Base-by-base conservation (phyloP, 2,888 invertebrate genomes). In the Gasteruption jaculator region DNA sequence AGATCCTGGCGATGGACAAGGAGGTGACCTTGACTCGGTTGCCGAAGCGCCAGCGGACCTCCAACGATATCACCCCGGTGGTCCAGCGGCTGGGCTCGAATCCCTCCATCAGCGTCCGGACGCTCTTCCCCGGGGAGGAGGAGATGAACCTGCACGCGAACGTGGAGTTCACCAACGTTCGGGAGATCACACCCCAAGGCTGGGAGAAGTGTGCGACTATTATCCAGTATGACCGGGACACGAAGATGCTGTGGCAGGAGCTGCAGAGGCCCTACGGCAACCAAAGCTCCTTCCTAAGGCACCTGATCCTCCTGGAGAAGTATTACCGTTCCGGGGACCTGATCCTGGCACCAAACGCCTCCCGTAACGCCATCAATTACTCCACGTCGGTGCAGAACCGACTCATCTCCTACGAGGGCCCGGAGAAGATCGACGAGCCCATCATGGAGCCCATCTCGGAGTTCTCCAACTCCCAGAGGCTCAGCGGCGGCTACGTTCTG, bases 251-350 rank as follows among this genome's bases (percentile, higher is more conserved):
- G 3, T 91, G 89, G 87, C 83, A 85, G 47, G 86, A 87, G 53
- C 65, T 91, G 25, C 88, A 90, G 60, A 81, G 87, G 61, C 91
- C 91, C 0, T 91, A 91, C 55, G 91, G 90, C 3, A 90, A 88
- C 65, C 88, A 88, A 58, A 88, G 89, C 29, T 89, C 89, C 51
- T 91, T 91, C 61, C 71, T 91, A 1, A 76, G 89, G 5, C 91
- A 91, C 69, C 71, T 91, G 24, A 83, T 90, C 36, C 71, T 90
- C 5, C 63, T 91, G 48, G 91, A 91, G 53, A 90, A 90, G 62
- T 89, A 89, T 68, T 89, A 85, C 62, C 76, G 90, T 41, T 83
- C 82, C 48, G 90, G 90, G 0, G 88, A 90, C 60, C 68, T 91
- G 33, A 76, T 86, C 0, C 62, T 90, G 10, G 80, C 87, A 0